A percentile compares a stretch with the other conserved stretches of the same genome.
Conservation (phyloP, 35 echinoderm and acorn worm genomes). For the Nesometra sesokonis region DNA sequence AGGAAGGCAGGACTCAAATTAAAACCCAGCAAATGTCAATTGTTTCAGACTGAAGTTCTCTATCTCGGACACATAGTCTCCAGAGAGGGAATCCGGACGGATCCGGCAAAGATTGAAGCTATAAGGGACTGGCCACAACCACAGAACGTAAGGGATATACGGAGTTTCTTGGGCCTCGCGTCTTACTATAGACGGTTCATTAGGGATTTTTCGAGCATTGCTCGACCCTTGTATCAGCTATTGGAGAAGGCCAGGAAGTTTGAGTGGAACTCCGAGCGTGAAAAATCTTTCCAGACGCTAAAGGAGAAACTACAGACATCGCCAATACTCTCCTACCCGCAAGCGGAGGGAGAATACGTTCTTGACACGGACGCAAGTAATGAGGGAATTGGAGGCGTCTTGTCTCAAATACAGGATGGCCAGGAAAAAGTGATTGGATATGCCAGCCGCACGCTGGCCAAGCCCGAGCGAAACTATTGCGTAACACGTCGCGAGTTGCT, state of each 20-base stretch:
- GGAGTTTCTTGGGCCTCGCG: conserved; percentile 18
- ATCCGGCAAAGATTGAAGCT: too few species aligned
- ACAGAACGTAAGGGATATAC: too few species aligned
- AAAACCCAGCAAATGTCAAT: too few species aligned
- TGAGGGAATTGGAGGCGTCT: neutral
- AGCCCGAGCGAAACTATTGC: conserved; percentile 13
- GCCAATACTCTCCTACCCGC: neutral
- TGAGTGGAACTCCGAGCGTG: neutral
- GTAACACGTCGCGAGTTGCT: conserved; percentile 1
- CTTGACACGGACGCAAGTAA: conserved; percentile 19
- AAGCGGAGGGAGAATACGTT: neutral
- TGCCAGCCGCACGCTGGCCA: neutral
- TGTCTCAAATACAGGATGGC: conserved; percentile 10
- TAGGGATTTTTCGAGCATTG: neutral
- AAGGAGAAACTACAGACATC: neutral
- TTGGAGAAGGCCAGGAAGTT: neutral
- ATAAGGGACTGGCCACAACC: too few species aligned
- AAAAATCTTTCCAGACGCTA: neutral
- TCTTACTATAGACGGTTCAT: conserved; percentile 25
- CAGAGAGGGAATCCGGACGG: too few species aligned
- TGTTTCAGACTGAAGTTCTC: too few species aligned
- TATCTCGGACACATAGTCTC: too few species aligned
- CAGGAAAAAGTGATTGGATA: neutral
- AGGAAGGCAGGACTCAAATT: too few species aligned
- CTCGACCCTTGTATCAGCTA: neutral